phyloP scores from a whole-genome alignment of 1,140 invertebrate genomes.

The Protaetia brevitarsis region DNA sequence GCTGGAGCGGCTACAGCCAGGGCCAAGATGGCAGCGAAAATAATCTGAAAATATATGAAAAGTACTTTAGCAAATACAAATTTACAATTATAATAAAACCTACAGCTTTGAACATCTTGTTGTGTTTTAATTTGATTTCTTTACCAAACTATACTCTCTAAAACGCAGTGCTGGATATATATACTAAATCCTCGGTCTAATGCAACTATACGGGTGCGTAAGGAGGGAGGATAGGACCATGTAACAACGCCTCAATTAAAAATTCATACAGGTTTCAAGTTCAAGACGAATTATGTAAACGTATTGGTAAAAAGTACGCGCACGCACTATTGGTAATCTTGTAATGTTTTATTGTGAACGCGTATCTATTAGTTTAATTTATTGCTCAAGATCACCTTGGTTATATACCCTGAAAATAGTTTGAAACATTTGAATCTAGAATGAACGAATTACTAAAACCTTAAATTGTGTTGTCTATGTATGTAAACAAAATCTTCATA shows the following conservation, averaged over 20 bases:
- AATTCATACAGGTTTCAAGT: conserved; percentile 6
- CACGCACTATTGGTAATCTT: conserved; percentile 11
- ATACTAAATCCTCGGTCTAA: neutral
- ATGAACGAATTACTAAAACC: too few species aligned
- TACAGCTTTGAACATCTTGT: neutral
- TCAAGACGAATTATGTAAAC: conserved; percentile 13
- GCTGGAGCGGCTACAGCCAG: conserved; percentile 32
- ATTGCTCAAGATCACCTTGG: neutral
- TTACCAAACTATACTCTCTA: neutral
- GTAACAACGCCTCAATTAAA: neutral
- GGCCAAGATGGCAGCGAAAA: conserved; percentile 38
- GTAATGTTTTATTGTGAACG: neutral
- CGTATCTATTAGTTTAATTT: neutral
- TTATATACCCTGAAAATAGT: neutral
- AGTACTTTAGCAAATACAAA: neutral
- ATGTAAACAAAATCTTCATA: too few species aligned
- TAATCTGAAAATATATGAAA: neutral
- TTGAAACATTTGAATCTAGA: too few species aligned
- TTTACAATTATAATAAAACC: neutral
- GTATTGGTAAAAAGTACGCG: neutral
- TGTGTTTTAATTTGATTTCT: neutral
- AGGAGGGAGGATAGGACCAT: neutral
- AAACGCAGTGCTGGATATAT: neutral
- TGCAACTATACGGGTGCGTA: neutral
- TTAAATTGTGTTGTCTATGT: too few species aligned